These are phyloP conservation scores for Esox masquinongy DNA, from an alignment of 2,797 vertebrate genomes.

Conservation along the genomic window DNA sequence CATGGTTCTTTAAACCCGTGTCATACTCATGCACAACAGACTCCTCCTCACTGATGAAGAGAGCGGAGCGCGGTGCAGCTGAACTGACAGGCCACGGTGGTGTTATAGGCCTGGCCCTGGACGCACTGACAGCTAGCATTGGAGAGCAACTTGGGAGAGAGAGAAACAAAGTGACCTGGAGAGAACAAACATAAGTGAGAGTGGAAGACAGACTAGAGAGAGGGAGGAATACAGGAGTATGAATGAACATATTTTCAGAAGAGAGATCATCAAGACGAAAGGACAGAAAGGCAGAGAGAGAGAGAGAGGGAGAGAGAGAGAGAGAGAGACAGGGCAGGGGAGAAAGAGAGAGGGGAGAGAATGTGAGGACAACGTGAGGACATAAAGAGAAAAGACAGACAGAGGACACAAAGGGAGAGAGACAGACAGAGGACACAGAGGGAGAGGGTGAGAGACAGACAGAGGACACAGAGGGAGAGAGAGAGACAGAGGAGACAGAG, in stretches of 20 bases:
- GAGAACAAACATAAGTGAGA: background rate
- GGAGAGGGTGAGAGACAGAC: background rate
- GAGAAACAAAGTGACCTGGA: background rate
- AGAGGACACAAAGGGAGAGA: background rate
- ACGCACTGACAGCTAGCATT: background rate
- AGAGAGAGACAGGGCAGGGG: conserved; percentile 8
- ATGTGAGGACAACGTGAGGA: background rate
- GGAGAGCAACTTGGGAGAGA: background rate
- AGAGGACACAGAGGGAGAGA: conserved; percentile 13
- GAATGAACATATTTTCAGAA: too few species aligned
- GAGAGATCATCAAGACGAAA: background rate
- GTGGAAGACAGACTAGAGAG: background rate
- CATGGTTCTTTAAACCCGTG: background rate
- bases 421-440: background rate
- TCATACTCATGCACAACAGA: background rate
- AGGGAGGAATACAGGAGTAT: background rate
- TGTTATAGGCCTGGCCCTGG: background rate
- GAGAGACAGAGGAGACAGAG: conserved; percentile 1
- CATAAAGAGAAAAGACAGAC: background rate
- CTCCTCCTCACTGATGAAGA: background rate
- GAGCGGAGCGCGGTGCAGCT: background rate
- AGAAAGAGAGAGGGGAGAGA: background rate
- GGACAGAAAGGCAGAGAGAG: conserved; percentile 4
- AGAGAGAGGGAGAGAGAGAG: conserved; percentile 9
- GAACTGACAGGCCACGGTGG: background rate